Evolutionary conservation across 2,797 vertebrate genomes (phyloP), one percentile per base, ranked within the genome.

Genomic region (Cirrhinus molitorella): DNA sequence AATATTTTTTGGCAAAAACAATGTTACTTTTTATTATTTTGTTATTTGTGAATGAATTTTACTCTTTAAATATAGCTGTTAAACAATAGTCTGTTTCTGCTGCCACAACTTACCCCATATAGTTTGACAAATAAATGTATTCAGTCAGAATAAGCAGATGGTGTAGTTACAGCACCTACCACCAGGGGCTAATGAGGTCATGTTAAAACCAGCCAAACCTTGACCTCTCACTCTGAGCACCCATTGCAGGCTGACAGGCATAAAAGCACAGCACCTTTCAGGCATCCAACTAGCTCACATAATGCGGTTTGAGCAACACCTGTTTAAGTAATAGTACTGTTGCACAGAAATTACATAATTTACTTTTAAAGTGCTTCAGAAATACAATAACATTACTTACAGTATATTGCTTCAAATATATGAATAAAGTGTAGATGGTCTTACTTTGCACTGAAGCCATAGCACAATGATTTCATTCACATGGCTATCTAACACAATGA

Each of bases 391-490:
- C 4, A 73, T 72, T 19, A 21, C 25, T 63, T 16, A 61, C 5
- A 31, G 40, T n/a, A 31, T 10, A 55, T 45, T n/a, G 12, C 25
- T 65, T 31, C 31, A 79, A 68, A 68, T 16, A 40, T 67, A 28
- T 28, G 17, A 75, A 65, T 65, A 53, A 28, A 55, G 23, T 67
- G 2, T 17, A 47, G 10, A 40, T 53, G 70, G 34, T 45, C 49
- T 74, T 31, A 49, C 71, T 40, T 82, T 37, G 21, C 43, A 65
- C 55, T 11, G 14, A n/a, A 63, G 25, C 28, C 21, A 31, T 47
- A 66, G 53, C 25, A 37, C 80, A 67, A 12, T 83, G 14, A 55
- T 76, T 83, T 43, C 59, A 67, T 76, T 55, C 72, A 43, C 23
- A 81, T 25, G 37, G 23, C 61, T 72, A 61, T 61, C 16, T 21